Percentiles rank a stretch among this genome's conserved stretches.
Conservation (phyloP, 2,888 invertebrate genomes). For the Allygus modestus region DNA sequence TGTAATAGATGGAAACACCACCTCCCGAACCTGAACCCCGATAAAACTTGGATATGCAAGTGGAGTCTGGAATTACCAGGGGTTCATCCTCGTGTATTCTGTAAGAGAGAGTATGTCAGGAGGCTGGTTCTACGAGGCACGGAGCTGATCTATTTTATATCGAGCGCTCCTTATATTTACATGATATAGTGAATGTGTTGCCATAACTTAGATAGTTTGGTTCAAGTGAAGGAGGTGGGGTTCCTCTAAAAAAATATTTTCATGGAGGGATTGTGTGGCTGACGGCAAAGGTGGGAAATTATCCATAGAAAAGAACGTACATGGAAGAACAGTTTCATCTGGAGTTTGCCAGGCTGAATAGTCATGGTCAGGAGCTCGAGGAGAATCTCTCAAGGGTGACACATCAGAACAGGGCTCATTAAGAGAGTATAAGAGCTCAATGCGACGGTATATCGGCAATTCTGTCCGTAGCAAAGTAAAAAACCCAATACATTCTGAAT, state of each 20-base stretch:
- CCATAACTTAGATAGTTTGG: neutral
- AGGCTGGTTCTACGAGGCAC: conserved; percentile 3
- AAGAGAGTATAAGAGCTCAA: too few species aligned
- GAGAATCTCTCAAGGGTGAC: too few species aligned
- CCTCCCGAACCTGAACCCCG: neutral
- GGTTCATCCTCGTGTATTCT: neutral
- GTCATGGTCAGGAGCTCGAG: too few species aligned
- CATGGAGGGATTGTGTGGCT: neutral
- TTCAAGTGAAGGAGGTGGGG: neutral
- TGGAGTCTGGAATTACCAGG: neutral
- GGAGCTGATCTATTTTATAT: conserved; percentile 22
- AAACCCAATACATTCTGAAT: too few species aligned
- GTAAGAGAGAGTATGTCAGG: conserved; percentile 10
- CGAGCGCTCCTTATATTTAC: conserved; percentile 21
- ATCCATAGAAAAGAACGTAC: neutral
- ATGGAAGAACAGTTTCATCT: neutral
- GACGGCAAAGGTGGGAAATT: neutral
- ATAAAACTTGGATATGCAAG: neutral
- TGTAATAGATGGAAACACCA: neutral
- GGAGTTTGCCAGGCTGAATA: neutral
- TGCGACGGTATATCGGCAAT: too few species aligned
- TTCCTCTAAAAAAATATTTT: neutral
- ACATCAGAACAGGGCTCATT: too few species aligned
- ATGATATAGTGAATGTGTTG: neutral
- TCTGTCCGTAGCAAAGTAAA: too few species aligned